Evolutionary conservation across 1,140 invertebrate genomes (phyloP).

Genomic region (Drosophila gunungcola): DNA sequence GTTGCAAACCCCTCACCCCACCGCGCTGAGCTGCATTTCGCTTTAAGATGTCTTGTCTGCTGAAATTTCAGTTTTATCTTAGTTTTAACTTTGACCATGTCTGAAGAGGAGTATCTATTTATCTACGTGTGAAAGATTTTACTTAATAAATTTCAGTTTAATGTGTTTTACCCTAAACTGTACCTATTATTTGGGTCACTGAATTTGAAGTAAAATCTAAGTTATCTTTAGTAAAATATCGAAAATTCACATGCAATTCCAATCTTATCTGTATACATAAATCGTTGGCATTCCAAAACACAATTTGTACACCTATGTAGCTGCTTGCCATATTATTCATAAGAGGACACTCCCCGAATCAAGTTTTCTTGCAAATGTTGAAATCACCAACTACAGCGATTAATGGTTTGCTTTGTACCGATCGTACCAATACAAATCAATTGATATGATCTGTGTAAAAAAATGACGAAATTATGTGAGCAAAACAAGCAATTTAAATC

Average conservation of each 20-base stretch:
- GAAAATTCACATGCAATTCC: background rate
- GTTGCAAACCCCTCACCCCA: slow-evolving; percentile 35
- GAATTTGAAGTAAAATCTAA: too few species aligned
- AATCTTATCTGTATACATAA: background rate
- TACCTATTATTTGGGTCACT: too few species aligned
- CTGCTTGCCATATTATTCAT: slow-evolving; percentile 5
- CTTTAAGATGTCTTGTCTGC: slow-evolving; percentile 46
- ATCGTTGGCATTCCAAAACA: background rate
- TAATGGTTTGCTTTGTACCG: slow-evolving; percentile 14
- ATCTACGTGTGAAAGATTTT: slow-evolving; percentile 43
- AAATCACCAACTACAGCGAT: slow-evolving; percentile 5
- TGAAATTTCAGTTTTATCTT: slow-evolving; percentile 43
- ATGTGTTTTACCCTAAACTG: slow-evolving; percentile 21
- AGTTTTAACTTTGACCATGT: slow-evolving; percentile 35
- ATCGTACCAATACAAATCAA: slow-evolving; percentile 20
- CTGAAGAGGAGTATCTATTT: slow-evolving; percentile 32
- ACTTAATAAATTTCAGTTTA: slow-evolving; percentile 53
- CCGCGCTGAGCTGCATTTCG: slow-evolving; percentile 24
- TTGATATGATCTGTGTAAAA: slow-evolving; percentile 24
- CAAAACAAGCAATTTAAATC: slow-evolving; percentile 38
- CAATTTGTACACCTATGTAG: slow-evolving; percentile 12
- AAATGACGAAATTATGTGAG: slow-evolving; percentile 40
- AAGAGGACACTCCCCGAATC: slow-evolving; percentile 32
- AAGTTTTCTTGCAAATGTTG: slow-evolving; percentile 26
- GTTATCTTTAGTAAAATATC: background rate